Conservation (phyloP, 1,140 invertebrate species). For the Augochlora pura region DNA sequence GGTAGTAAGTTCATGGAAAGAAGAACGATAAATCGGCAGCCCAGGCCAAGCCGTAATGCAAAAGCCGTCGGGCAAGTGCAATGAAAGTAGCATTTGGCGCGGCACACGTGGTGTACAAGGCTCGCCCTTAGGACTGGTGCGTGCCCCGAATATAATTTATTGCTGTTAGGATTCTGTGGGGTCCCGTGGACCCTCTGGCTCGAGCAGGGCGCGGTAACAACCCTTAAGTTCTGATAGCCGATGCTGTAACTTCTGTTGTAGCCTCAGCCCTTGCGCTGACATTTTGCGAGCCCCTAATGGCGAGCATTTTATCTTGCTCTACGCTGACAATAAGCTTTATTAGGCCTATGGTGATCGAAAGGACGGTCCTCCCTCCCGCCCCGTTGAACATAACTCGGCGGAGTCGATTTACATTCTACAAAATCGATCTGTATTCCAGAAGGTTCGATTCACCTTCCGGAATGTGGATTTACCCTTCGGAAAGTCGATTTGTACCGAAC, state of each 20-base stretch:
- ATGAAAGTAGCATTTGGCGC: constrained; percentile 76
- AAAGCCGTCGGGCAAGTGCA: constrained; percentile 72
- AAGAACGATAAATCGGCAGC: constrained; percentile 68
- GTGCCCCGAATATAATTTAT: constrained; percentile 76
- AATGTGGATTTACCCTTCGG: too few species aligned
- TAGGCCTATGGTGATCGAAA: background rate
- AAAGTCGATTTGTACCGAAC: too few species aligned
- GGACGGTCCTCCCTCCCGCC: too few species aligned
- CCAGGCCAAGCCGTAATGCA: constrained; percentile 67
- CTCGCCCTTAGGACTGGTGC: constrained; percentile 63
- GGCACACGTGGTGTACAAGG: constrained; percentile 52
- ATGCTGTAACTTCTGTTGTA: constrained; percentile 10
- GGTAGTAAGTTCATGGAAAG: constrained; percentile 24
- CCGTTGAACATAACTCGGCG: too few species aligned
- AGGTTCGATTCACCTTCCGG: too few species aligned
- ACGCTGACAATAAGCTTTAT: constrained; percentile 34
- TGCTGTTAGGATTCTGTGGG: constrained; percentile 68
- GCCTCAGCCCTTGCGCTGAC: constrained; percentile 20
- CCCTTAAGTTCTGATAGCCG: constrained; percentile 18
- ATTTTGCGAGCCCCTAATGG: constrained; percentile 39
- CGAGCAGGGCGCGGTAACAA: constrained; percentile 16
- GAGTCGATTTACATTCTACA: too few species aligned
- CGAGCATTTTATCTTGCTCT: constrained; percentile 22
- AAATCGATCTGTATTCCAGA: too few species aligned
- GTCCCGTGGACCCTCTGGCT: constrained; percentile 47